Evolutionary conservation across 2,797 vertebrate genomes (phyloP), one percentile per base, ranked within the genome.

Genomic region (Orientallactaga sibirica): DNA sequence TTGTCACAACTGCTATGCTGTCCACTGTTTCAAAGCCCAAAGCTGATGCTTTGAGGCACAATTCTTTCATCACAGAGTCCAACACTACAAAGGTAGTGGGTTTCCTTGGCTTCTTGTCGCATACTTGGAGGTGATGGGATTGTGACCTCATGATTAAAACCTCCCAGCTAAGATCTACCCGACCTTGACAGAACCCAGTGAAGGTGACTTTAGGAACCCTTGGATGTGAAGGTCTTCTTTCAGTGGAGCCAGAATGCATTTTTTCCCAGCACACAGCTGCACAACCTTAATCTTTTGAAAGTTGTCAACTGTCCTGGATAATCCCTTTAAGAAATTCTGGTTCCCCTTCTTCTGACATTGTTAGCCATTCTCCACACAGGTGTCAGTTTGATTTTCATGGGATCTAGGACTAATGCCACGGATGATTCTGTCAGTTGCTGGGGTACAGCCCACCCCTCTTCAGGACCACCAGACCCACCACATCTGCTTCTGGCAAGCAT

Each of bases 71-170:
- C 25, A 98, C 99, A 43, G 99, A 98, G 88, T 98, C 98, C 76
- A 99, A 98, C 8, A 99, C 98, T 0, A 98, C 98, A 98, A 99
- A 99, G 0, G 98, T 99, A 97, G 99, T 98, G 3, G 99, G 99
- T 95, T 99, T 99, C 66, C 98, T 98, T 6, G 98, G 98, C 94
- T 99, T 99, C 97, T 99, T 99, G 98, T 98, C 99, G 99, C 97
- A 99, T 99, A 98, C 98, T 99, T 8, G 99, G 99, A 88, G 99
- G 99, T 94, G 99, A 99, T 48, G 48, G 48, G 48, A 48, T 9
- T 9, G 48, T 48, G 48, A 48, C 48, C 8, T 48, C 48, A 9
- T 48, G 48, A 48, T 48, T 48, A 48, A 48, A 48, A 48, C 8
- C 48, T 6, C 48, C 48, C 48, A 48, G 48, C 48, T 48, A 48